Evolutionary conservation across 2,113 vertebrate genomes (phyloP), one percentile per base, ranked within the genome.

Genomic region (Myiopsitta monachus): DNA sequence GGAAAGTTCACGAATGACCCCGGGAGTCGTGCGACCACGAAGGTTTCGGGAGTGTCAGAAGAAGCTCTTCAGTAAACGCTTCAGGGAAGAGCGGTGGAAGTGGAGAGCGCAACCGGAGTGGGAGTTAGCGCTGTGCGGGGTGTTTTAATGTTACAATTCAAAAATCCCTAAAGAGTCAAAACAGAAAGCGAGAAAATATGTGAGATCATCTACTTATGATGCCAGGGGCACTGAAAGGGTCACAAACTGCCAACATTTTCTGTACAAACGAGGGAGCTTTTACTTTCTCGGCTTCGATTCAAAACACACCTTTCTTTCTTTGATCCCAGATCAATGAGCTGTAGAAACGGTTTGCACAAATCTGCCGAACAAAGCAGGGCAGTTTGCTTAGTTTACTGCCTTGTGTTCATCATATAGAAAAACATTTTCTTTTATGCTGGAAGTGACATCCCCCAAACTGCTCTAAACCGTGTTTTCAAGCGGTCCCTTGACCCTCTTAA

Each of bases 1-100:
- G 88, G 96, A 95, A 94, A 96, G 94, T 95, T 90, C 93, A 95
- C 94, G 92, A 91, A 90, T 95, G 95, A 96, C 95, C 96, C 92
- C 92, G 28, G 52, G 73, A 95, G 92, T 81, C 92, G 90, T 95
- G 95, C 80, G 88, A 92, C 93, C 76, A 26, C 38, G 87, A 28
- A 95, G 89, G 93, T 92, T 95, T 91, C 54, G 5, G 66, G 54
- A 85, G 36, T 21, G 63, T 78, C 91, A 22, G 74, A 30, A 86
- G 91, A 8, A 92, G 75, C 41, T 92, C 91, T 66, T 38, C 30
- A 1, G 33, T 18, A 36, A 83, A 28, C 5, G 6, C 55, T 46
- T 33, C 38, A 5, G 77, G 43, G 15, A 55, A 87, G 69, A 0
- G 61, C 52, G 23, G 31, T 49, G 6, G 14, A 7, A 74, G 75